Evolutionary conservation across 2,888 invertebrate genomes (phyloP).

Genomic region (Ptilodon capucinus): DNA sequence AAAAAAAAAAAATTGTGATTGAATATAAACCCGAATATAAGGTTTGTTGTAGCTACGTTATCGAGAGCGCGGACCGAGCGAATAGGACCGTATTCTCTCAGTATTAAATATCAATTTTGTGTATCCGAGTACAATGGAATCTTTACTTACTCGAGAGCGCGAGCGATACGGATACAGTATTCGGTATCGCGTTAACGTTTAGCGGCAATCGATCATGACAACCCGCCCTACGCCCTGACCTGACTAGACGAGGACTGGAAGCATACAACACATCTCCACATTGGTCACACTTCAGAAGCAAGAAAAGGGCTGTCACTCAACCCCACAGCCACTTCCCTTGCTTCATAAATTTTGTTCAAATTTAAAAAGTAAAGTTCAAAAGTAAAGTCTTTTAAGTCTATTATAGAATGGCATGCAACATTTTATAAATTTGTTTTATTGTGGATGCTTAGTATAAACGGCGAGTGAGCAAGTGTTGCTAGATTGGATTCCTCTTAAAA

Average conservation of each 20-base stretch:
- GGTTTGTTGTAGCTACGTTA: too few species aligned
- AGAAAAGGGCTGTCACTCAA: neutral
- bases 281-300: neutral
- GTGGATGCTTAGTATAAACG: too few species aligned
- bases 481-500: too few species aligned
- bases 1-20: too few species aligned
- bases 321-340: neutral
- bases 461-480: too few species aligned
- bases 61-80: too few species aligned
- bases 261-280: neutral
- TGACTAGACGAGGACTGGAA: neutral
- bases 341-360: neutral
- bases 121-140: neutral
- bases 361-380: too few species aligned
- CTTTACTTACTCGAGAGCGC: neutral
- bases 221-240: neutral
- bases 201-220: neutral
- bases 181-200: neutral
- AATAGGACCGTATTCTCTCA: neutral
- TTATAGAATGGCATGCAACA: neutral
- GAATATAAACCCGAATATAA: too few species aligned
- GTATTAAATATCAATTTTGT: slow-evolving; percentile 2
- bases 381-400: too few species aligned
- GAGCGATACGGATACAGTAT: neutral
- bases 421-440: too few species aligned